Evolutionary conservation across 2,888 invertebrate genomes (phyloP).

Genomic region (Chrysolina haemoptera): DNA sequence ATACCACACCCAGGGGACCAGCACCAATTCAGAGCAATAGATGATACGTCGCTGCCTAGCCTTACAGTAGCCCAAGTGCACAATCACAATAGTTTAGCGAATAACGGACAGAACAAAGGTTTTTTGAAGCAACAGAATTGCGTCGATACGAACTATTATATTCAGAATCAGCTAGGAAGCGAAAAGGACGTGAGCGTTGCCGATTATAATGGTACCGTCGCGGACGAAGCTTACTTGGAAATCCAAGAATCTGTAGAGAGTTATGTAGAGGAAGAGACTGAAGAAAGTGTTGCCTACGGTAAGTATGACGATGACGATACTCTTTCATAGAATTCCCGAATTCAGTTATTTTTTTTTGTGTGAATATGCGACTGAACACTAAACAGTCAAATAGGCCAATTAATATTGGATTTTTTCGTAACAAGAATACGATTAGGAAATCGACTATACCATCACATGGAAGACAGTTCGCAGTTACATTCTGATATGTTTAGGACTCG

Average conservation of each 20-base stretch:
- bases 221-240: constrained; percentile 53
- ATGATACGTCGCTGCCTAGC: constrained; percentile 49
- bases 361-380: too few species aligned
- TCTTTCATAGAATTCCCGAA: too few species aligned
- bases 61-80: constrained; percentile 62
- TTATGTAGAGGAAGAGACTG: constrained; percentile 68
- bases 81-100: constrained; percentile 49
- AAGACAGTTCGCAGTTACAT: too few species aligned
- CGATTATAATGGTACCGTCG: constrained; percentile 48
- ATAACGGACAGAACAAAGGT: constrained; percentile 35
- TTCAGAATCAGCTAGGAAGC: constrained; percentile 33
- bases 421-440: too few species aligned
- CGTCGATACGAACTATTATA: constrained; percentile 61
- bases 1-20: constrained; percentile 52
- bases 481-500: too few species aligned
- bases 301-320: constrained; percentile 24
- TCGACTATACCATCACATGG: too few species aligned
- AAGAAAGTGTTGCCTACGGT: constrained; percentile 50
- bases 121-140: constrained; percentile 70
- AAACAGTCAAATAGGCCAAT: too few species aligned
- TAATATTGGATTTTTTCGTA: too few species aligned
- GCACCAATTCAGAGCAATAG: constrained; percentile 61
- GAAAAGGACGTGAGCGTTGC: constrained; percentile 27
- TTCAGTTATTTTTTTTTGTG: too few species aligned
- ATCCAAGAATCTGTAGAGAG: constrained; percentile 71